A percentile compares a stretch with the other conserved stretches of the same genome.
Conservation (phyloP, 2,888 invertebrate genomes). For the Lasius fuliginosus region DNA sequence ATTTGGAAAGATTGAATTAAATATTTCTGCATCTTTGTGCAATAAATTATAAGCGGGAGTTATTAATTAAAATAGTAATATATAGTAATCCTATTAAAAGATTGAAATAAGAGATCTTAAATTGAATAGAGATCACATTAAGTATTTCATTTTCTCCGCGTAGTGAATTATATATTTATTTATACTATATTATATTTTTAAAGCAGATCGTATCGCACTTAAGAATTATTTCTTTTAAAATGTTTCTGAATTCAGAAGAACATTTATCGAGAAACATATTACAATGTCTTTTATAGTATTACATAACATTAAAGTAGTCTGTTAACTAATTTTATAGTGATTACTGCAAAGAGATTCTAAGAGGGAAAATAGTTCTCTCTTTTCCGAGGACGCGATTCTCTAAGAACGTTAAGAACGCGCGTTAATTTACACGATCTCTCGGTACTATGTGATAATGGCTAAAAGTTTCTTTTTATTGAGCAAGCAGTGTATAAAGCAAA, state of each 20-base stretch:
- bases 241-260: not conserved
- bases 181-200: not conserved
- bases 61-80: constrained; percentile 27
- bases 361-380: not conserved
- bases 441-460: not conserved
- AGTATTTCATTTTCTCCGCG: not conserved
- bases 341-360: not conserved
- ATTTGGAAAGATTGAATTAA: not conserved
- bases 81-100: not conserved
- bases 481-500: not conserved
- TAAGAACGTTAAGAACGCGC: not conserved
- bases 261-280: not conserved
- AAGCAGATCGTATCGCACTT: not conserved
- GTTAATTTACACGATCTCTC: constrained; percentile 5
- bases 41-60: not conserved
- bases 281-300: not conserved
- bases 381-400: constrained; percentile 17
- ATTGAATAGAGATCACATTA: constrained; percentile 4
- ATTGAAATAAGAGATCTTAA: not conserved
- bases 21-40: not conserved
- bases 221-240: not conserved
- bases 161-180: constrained; percentile 12
- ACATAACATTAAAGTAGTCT: not conserved
- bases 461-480: constrained; percentile 16
- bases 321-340: constrained; percentile 12